Base-by-base conservation (phyloP, 2,888 invertebrate species). In the Hydriomena furcata region DNA sequence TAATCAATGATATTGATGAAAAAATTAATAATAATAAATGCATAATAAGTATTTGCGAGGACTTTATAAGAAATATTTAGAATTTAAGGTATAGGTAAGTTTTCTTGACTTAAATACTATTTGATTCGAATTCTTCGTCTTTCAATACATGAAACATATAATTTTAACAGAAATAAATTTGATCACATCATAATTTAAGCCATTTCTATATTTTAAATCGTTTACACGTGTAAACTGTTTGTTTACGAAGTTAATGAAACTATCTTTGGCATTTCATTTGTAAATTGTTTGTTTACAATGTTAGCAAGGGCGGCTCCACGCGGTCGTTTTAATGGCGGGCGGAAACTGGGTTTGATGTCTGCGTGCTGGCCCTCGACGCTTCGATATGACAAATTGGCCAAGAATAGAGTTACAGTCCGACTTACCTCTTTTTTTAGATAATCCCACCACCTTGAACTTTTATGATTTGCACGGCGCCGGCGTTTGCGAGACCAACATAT, bases 341-440 rank as follows among this genome's bases (percentile, higher is more conserved):
- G 51, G 56, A 58, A 56, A 52, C 47, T 21, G 23, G 25, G 48
- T 47, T 48, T 48, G 50, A 37, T 34, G 53, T 43, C 40, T 40
- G 46, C 40, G 51, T 40, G 47, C 52, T 32, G 46, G 41, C 54
- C 36, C 52, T 56, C 46, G 36, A 11, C 45, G 42, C 38, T 55
- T 50, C 49, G 37, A 61, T 60, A 58, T 60, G 63, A 63, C 63
- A 61, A 60, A 63, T 61, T 54, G 55, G 43, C 53, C 52, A 44
- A 47, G 55, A 60, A 61, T 61, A 61, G 60, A 55, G 46, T 54
- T 51, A 52, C 43, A 43, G 32, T 31, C 27, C 20, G 41, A 46
- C 42, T 44, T 52, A 45, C 30, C 40, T 47, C 51, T 52, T 40
- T 51, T 52, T 51, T 40, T 52, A 52, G 46, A 54, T 7, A n/a